Evolutionary conservation across 2,888 invertebrate genomes (phyloP), one percentile per base, ranked within the genome.

Genomic region (Cactoblastis cactorum): DNA sequence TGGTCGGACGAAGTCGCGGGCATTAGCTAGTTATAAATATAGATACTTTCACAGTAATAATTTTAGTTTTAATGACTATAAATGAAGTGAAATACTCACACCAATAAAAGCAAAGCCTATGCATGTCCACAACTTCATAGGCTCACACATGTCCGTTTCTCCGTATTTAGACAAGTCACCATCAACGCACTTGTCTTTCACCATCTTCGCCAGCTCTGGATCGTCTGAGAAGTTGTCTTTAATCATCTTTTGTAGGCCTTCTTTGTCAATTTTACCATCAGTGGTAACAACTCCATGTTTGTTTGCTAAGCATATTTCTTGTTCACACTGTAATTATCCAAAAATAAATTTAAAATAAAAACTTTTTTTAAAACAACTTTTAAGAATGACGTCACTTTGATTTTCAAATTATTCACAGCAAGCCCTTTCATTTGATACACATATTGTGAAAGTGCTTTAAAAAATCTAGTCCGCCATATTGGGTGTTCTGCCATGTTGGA

Each of bases 311-410:
- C 76, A 76, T 24, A 62, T 53, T 0, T 66, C 66, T 15, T 51
- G 28, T 0, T 68, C 66, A 43, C 75, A 74, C 75, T 75, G 51
- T 35, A 71, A 62, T 19, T 11, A 38, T n/a, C n/a, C 32, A 32
- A 32, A 2, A 11, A 4, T 34, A 34, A n/a, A n/a, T n/a, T n/a
- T n/a, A n/a, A n/a, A n/a, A n/a, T n/a, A n/a, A n/a, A n/a, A n/a
- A n/a, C n/a, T n/a, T n/a, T n/a, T n/a, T n/a, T n/a, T n/a, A n/a
- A n/a, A n/a, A n/a, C n/a, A n/a, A n/a, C n/a, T n/a, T n/a, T n/a
- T n/a, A n/a, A n/a, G n/a, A n/a, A n/a, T n/a, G n/a, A n/a, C n/a
- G n/a, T n/a, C n/a, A n/a, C n/a, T n/a, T n/a, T n/a, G n/a, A n/a
- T n/a, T n/a, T n/a, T n/a, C n/a, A n/a, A n/a, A n/a, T n/a, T n/a